A percentile compares a stretch with the other conserved stretches of the same genome.
Conservation (phyloP, 2,888 invertebrate species). For the Agrotis puta region DNA sequence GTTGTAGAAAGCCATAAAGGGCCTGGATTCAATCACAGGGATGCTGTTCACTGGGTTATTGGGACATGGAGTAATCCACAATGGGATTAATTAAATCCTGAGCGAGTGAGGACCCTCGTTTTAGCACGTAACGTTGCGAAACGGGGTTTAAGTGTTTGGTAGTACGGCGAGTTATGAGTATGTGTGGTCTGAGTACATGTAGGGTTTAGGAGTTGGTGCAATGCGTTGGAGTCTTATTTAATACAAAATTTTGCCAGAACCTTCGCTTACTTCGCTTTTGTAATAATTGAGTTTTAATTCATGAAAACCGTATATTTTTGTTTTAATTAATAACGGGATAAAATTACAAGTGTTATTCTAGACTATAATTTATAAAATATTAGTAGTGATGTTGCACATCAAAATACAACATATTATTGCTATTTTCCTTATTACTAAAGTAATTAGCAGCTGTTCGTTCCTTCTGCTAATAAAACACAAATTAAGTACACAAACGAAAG, state of each 20-base stretch:
- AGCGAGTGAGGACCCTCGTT: conserved; percentile 48
- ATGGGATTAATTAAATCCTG: conserved; percentile 59
- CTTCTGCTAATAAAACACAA: not conserved
- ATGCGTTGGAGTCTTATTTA: not conserved
- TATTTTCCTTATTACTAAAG: not conserved
- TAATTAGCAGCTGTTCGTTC: not conserved
- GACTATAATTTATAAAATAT: too few relatives aligned
- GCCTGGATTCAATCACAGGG: conserved; percentile 55
- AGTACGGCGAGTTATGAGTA: conserved; percentile 28
- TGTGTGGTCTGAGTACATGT: conserved; percentile 15
- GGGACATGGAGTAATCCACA: conserved; percentile 44
- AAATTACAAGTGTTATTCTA: too few relatives aligned
- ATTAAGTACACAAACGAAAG: too few relatives aligned
- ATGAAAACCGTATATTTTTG: too few relatives aligned
- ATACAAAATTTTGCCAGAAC: too few relatives aligned
- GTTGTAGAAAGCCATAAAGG: conserved; percentile 36
- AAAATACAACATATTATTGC: too few relatives aligned
- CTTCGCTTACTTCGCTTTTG: too few relatives aligned
- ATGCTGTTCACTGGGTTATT: conserved; percentile 42
- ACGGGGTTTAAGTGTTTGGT: conserved; percentile 25
- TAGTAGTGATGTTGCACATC: too few relatives aligned
- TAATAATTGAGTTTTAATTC: too few relatives aligned
- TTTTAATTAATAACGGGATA: too few relatives aligned
- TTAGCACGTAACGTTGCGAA: conserved; percentile 40
- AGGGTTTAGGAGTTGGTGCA: conserved; percentile 10